Conservation (phyloP, 2,113 vertebrate species). For the Corydoras sp. region DNA sequence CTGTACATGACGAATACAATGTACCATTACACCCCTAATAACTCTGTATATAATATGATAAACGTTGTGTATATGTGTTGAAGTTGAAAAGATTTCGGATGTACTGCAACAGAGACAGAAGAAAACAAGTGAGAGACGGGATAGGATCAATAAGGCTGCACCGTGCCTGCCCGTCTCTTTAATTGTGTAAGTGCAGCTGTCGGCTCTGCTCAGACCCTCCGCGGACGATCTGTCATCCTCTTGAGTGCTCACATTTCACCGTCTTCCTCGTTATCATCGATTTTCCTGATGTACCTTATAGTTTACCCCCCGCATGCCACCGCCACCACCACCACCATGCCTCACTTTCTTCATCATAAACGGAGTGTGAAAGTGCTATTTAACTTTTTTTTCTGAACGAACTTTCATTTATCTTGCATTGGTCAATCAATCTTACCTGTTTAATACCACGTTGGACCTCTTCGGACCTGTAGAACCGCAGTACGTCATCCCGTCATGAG, state of each 20-base stretch:
- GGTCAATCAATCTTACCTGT: no score
- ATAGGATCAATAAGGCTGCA: slow-evolving; percentile 53
- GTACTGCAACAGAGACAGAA: neutral
- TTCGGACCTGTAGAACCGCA: no score
- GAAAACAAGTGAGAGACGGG: slow-evolving; percentile 30
- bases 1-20: no score
- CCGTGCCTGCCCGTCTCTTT: slow-evolving; percentile 51
- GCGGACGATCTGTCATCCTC: slow-evolving; percentile 62
- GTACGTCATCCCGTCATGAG: no score
- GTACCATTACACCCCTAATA: no score
- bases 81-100: neutral
- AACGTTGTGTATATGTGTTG: neutral
- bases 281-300: slow-evolving; percentile 14
- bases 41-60: no score
- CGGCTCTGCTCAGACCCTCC: slow-evolving; percentile 58
- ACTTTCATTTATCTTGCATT: no score
- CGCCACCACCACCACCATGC: neutral
- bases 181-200: slow-evolving; percentile 46
- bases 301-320: no score
- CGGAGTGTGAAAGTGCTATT: no score
- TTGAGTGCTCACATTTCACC: slow-evolving; percentile 49
- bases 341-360: neutral
- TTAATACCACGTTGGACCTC: no score
- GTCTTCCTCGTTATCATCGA: slow-evolving; percentile 45
- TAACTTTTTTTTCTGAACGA: no score